phyloP scores from a whole-genome alignment of 1,140 invertebrate genomes.

The Coelopa frigida region DNA sequence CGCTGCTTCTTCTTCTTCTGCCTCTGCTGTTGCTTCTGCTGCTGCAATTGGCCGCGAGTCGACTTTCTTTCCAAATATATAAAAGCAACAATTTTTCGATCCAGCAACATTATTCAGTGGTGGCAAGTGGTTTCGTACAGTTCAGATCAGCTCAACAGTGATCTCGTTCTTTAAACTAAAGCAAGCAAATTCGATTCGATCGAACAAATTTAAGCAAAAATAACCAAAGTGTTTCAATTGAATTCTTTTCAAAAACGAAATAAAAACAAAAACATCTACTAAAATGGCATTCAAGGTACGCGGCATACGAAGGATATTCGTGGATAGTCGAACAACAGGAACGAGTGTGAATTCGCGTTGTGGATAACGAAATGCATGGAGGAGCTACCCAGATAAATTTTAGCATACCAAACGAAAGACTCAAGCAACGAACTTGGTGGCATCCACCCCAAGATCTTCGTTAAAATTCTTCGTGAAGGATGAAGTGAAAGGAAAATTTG shows the following conservation, averaged over 20 bases:
- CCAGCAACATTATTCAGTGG: slow-evolving; percentile 43
- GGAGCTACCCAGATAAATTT: no score
- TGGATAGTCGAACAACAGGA: neutral
- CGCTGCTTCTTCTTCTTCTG: neutral
- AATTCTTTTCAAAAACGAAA: slow-evolving; percentile 10
- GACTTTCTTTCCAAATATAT: slow-evolving; percentile 45
- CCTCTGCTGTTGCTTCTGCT: slow-evolving; percentile 10
- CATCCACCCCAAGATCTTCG: neutral
- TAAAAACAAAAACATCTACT: slow-evolving; percentile 14
- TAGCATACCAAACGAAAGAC: neutral
- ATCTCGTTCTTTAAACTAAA: slow-evolving; percentile 12
- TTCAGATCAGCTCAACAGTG: slow-evolving; percentile 20
- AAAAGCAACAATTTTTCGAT: slow-evolving; percentile 36
- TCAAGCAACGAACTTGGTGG: neutral
- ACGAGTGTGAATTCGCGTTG: no score
- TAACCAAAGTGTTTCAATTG: no score
- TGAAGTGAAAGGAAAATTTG: neutral
- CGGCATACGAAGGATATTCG: slow-evolving; percentile 1
- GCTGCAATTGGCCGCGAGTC: slow-evolving; percentile 7
- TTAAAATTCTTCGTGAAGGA: neutral
- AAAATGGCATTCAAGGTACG: slow-evolving; percentile 44
- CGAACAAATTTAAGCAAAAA: slow-evolving; percentile 4
- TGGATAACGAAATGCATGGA: no score
- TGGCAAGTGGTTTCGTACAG: slow-evolving; percentile 42
- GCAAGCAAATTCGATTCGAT: neutral